Percentiles rank a stretch among this genome's conserved stretches.
Evolutionary conservation across 2,113 vertebrate genomes (phyloP).

Genomic region (Paratilapia polleni): DNA sequence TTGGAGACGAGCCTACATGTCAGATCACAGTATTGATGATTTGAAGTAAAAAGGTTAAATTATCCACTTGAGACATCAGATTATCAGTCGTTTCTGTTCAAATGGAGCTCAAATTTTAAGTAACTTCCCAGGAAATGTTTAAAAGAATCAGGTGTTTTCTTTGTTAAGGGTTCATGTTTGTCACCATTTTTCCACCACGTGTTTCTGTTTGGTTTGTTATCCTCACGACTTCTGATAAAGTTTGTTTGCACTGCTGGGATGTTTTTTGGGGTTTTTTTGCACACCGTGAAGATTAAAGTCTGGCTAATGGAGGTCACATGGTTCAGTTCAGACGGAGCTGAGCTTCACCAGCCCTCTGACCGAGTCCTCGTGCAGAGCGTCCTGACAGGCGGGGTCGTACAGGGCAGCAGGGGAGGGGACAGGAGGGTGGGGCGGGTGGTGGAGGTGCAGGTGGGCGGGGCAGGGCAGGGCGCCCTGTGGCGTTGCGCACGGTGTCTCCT

Average conservation of each 20-base stretch:
- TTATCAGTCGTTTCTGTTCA: neutral
- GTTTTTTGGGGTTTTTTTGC: neutral
- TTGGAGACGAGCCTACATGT: neutral
- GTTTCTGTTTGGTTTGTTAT: neutral
- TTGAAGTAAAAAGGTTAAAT: no score
- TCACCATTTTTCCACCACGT: no score
- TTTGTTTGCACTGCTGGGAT: neutral
- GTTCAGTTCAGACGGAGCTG: constrained; percentile 86
- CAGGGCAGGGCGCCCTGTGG: constrained; percentile 74
- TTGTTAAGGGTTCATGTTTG: no score
- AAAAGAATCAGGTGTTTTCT: no score
- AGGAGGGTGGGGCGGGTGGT: constrained; percentile 19
- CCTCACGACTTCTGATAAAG: neutral
- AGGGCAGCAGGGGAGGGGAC: constrained; percentile 77
- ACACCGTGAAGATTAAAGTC: neutral
- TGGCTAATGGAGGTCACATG: neutral
- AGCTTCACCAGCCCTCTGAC: constrained; percentile 94
- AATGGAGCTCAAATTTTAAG: no score
- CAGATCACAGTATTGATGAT: no score
- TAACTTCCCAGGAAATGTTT: no score
- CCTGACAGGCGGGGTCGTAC: constrained; percentile 88
- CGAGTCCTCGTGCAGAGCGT: constrained; percentile 93
- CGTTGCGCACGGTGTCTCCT: constrained; percentile 87
- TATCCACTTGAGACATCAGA: neutral
- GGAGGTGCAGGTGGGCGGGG: constrained; percentile 72